These are phyloP conservation scores for Megalops cyprinoides DNA, from an alignment of 2,797 vertebrate genomes.

Conservation along the genomic window DNA sequence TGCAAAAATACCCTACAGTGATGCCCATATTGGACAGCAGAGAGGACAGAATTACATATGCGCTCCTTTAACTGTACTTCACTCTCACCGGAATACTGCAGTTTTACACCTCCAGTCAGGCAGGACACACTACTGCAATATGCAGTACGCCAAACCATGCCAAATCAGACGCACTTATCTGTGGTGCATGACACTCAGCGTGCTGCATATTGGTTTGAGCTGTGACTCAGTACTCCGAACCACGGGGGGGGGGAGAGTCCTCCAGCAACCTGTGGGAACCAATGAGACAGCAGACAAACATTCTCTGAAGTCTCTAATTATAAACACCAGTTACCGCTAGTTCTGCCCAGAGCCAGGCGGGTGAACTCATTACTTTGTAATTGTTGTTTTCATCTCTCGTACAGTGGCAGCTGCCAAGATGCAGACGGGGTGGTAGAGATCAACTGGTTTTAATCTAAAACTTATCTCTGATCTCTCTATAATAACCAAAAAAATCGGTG, in stretches of 20 bases:
- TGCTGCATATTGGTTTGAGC: background rate
- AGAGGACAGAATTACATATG: too few relatives aligned
- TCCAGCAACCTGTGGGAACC: background rate
- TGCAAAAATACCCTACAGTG: too few relatives aligned
- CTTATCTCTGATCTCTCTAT: too few relatives aligned
- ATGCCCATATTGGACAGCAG: too few relatives aligned
- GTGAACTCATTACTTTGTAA: background rate
- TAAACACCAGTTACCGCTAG: background rate
- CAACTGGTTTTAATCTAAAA: too few relatives aligned
- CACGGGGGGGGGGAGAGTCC: background rate
- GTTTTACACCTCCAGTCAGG: background rate
- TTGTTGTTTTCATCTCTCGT: background rate
- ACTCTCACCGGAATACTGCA: background rate
- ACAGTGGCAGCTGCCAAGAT: too few relatives aligned
- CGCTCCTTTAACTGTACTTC: too few relatives aligned
- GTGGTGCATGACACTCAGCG: background rate
- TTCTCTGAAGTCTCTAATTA: constrained; percentile 7
- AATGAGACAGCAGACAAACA: background rate
- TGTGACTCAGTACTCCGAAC: background rate
- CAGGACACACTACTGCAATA: too few relatives aligned
- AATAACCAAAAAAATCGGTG: too few relatives aligned
- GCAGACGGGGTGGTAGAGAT: too few relatives aligned
- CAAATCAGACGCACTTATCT: background rate
- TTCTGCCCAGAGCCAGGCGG: background rate
- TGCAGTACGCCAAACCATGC: too few relatives aligned